Percentiles rank a stretch among this genome's conserved stretches.
Evolutionary conservation across 37 sponge, comb jelly and placozoan species (phyloP).

Genomic region (Cladorhizidae sp.): DNA sequence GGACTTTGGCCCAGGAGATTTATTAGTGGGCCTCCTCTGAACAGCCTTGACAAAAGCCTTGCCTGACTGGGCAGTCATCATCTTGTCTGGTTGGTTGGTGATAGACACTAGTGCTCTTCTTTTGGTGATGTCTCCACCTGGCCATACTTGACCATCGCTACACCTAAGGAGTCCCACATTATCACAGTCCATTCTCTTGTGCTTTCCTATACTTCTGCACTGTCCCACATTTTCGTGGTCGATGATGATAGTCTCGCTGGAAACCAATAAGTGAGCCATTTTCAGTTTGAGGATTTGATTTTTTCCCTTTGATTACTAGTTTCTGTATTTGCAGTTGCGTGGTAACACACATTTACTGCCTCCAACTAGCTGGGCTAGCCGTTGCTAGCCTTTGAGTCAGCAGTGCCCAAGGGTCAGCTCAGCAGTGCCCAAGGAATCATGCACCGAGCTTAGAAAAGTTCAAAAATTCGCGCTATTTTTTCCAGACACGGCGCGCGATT

Average conservation of each 20-base stretch:
- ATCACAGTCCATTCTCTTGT: slow-evolving; percentile 3
- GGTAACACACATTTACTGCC: neutral
- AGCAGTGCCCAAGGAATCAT: neutral
- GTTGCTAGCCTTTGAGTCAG: neutral
- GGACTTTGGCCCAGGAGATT: neutral
- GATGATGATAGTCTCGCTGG: neutral
- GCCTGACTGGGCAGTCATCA: neutral
- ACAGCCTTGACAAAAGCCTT: neutral
- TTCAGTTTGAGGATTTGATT: neutral
- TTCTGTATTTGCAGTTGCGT: neutral
- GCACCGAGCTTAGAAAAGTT: neutral
- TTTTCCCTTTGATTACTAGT: neutral
- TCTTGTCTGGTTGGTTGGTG: slow-evolving; percentile 18
- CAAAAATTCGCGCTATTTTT: neutral
- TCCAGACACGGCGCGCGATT: neutral
- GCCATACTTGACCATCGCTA: neutral
- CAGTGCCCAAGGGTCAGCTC: neutral
- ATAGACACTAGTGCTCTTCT: slow-evolving; percentile 39
- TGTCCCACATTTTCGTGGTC: neutral
- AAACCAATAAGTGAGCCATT: slow-evolving; percentile 28
- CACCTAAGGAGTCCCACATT: neutral
- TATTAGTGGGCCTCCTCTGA: neutral
- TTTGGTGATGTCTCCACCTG: slow-evolving; percentile 8
- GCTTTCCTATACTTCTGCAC: slow-evolving; percentile 20
- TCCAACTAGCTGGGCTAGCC: neutral